Percentiles rank a stretch among this genome's conserved stretches.
These are phyloP conservation scores for Moxostoma hubbsi DNA, from an alignment of 2,797 vertebrate species.

Conservation along the genomic window DNA sequence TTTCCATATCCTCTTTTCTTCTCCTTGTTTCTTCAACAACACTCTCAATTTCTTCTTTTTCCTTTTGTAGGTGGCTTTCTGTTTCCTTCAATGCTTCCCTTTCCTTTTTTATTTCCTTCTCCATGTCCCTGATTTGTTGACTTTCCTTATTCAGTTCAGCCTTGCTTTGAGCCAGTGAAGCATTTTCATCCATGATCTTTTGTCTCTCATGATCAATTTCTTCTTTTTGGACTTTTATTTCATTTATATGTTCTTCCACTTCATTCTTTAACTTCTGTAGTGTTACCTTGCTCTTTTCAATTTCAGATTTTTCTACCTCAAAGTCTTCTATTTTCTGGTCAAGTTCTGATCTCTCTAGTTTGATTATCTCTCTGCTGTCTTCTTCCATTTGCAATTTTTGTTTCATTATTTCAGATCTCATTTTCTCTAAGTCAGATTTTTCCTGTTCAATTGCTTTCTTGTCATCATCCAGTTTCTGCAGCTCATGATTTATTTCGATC, in stretches of 20 bases:
- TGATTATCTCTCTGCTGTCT: background rate
- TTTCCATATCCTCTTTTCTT: background rate
- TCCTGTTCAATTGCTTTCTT: too few relatives aligned
- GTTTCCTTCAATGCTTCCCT: slow-evolving; percentile 17
- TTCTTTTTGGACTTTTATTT: background rate
- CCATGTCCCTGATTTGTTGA: background rate
- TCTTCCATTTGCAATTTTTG: too few relatives aligned
- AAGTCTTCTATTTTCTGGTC: slow-evolving; percentile 4
- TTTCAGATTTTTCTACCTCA: background rate
- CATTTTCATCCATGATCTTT: background rate
- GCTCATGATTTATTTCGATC: too few relatives aligned
- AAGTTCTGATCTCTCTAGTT: slow-evolving; percentile 15
- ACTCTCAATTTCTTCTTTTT: slow-evolving; percentile 2
- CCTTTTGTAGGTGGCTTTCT: background rate
- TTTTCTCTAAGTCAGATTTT: too few relatives aligned
- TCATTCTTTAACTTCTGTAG: background rate
- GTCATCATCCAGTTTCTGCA: too few relatives aligned
- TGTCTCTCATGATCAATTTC: background rate
- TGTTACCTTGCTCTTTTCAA: slow-evolving; percentile 26
- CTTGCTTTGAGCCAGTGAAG: slow-evolving; percentile 9
- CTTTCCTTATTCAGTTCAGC: slow-evolving; percentile 16
- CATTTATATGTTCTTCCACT: background rate
- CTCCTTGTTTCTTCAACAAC: background rate
- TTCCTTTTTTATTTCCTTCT: background rate
- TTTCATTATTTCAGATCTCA: too few relatives aligned